phyloP scores from a whole-genome alignment of 2,797 vertebrate species.

The Pseudochaenichthys georgianus region DNA sequence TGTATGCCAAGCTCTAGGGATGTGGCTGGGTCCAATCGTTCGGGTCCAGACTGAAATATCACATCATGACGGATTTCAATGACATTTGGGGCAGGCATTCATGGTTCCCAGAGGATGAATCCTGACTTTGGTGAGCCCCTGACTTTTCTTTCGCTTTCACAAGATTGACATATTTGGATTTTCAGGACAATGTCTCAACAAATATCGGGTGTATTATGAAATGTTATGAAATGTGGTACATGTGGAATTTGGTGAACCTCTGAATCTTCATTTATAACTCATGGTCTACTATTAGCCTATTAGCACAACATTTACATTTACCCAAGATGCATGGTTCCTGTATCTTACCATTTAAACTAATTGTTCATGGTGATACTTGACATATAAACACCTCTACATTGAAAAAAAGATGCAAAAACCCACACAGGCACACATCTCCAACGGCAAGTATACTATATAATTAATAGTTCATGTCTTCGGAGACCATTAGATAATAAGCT shows the following conservation, averaged over 20 bases:
- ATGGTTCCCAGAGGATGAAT: constrained; percentile 22
- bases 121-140: constrained; percentile 8
- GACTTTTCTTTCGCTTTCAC: neutral
- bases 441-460: constrained; percentile 3
- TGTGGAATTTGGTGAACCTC: neutral
- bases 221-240: neutral
- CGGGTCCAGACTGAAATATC: neutral
- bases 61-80: neutral
- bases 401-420: neutral
- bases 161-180: neutral
- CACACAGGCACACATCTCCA: neutral
- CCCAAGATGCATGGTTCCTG: neutral
- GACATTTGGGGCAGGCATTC: constrained; percentile 12
- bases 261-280: neutral
- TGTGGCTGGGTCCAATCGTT: neutral
- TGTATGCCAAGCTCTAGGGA: neutral
- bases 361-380: neutral
- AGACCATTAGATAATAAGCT: constrained; percentile 25
- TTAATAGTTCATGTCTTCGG: constrained; percentile 33
- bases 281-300: neutral
- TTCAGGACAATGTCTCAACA: neutral
- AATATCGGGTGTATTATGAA: neutral
- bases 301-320: neutral
- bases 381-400: neutral
- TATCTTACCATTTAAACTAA: neutral